These are phyloP conservation scores for Venustaconcha ellipsiformis DNA, from an alignment of 1,140 invertebrate genomes.

Conservation along the genomic window DNA sequence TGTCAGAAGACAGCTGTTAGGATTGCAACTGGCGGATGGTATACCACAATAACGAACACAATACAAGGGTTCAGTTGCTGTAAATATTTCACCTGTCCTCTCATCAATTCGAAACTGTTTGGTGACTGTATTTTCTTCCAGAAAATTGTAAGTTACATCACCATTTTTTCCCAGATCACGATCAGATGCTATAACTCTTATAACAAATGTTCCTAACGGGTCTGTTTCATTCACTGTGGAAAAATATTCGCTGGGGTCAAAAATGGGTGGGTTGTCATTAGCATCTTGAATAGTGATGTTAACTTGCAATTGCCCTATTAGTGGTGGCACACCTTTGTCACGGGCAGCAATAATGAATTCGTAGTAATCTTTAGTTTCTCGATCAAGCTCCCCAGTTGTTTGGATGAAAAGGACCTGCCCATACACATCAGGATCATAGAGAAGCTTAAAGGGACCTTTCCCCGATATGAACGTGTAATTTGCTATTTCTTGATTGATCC, in stretches of 20 bases:
- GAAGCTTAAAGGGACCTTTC: constrained; percentile 47
- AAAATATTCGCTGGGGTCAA: constrained; percentile 80
- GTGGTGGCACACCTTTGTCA: constrained; percentile 80
- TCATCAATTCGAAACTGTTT: constrained; percentile 58
- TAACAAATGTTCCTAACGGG: constrained; percentile 44
- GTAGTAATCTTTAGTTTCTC: constrained; percentile 83
- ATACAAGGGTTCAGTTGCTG: constrained; percentile 42
- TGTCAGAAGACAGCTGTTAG: constrained; percentile 84
- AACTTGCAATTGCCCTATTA: constrained; percentile 78
- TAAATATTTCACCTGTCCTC: constrained; percentile 57
- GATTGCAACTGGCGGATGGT: constrained; percentile 38
- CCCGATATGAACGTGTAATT: constrained; percentile 51
- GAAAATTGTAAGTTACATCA: constrained; percentile 81
- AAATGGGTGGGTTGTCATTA: constrained; percentile 92
- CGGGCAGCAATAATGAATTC: constrained; percentile 84
- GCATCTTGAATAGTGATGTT: constrained; percentile 90
- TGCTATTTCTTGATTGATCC: constrained; percentile 64
- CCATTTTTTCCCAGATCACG: constrained; percentile 58
- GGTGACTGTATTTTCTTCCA: constrained; percentile 34
- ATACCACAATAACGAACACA: constrained; percentile 39
- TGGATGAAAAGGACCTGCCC: constrained; percentile 48
- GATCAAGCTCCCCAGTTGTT: constrained; percentile 84
- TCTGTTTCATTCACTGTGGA: constrained; percentile 52
- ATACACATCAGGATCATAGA: constrained; percentile 29
- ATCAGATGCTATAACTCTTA: constrained; percentile 49